Evolutionary conservation across 2,797 vertebrate genomes (phyloP).

Genomic region (Xyrichtys novacula): DNA sequence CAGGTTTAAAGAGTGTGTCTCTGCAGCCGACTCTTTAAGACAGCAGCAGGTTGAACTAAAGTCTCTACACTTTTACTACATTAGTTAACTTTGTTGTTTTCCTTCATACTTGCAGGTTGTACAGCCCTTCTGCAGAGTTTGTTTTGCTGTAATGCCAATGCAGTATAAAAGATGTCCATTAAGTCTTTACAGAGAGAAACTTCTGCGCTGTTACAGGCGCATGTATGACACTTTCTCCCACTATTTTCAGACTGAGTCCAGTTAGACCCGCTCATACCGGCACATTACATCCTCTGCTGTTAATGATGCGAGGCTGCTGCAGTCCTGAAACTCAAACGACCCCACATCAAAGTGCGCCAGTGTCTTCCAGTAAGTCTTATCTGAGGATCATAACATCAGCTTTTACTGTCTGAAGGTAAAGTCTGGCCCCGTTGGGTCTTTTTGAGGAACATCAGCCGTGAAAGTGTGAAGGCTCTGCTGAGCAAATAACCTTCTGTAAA

Average conservation of each 20-base stretch:
- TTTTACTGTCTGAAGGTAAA: conserved; percentile 15
- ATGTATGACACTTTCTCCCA: background rate
- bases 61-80: background rate
- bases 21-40: background rate
- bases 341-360: conserved; percentile 29
- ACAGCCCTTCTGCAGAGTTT: too few species aligned
- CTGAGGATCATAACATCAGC: conserved; percentile 33
- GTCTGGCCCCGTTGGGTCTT: conserved; percentile 12
- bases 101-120: too few species aligned
- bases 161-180: background rate
- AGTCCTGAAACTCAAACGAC: conserved; percentile 9
- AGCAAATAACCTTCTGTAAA: background rate
- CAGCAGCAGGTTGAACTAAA: conserved; percentile 9
- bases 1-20: conserved; percentile 14
- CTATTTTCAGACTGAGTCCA: background rate
- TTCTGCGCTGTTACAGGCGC: conserved; percentile 1
- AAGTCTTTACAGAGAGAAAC: conserved; percentile 1
- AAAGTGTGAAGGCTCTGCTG: background rate
- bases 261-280: conserved; percentile 15
- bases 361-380: conserved; percentile 44
- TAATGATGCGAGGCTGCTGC: conserved; percentile 46
- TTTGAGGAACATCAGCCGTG: conserved; percentile 24
- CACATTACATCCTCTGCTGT: conserved; percentile 38
- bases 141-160: background rate
- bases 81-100: too few species aligned